Evolutionary conservation across 2,113 vertebrate species (phyloP).

Genomic region (Collichthys lucidus): DNA sequence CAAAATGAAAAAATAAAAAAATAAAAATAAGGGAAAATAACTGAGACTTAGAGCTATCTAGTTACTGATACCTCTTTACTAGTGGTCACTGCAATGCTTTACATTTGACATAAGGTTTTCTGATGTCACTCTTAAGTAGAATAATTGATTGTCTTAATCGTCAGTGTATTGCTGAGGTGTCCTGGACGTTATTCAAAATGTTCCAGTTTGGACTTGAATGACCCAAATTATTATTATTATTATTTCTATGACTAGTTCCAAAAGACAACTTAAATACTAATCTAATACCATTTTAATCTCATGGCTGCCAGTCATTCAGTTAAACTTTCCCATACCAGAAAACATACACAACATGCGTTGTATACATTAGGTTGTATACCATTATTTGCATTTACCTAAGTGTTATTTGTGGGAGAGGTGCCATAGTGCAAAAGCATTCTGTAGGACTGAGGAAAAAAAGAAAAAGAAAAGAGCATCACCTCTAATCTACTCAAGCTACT

Average conservation of each 20-base stretch:
- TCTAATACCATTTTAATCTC: conserved; percentile 25
- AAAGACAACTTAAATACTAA: background rate
- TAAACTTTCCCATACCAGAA: background rate
- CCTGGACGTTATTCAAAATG: conserved; percentile 10
- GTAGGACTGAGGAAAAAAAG: background rate
- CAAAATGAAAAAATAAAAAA: conserved; percentile 14
- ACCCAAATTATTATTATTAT: background rate
- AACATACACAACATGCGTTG: conserved; percentile 6
- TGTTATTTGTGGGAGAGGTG: conserved; percentile 34
- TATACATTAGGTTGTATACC: background rate
- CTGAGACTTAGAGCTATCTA: conserved; percentile 21
- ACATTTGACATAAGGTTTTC: conserved; percentile 10
- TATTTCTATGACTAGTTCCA: background rate
- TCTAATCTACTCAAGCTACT: background rate
- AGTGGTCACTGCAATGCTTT: conserved; percentile 13
- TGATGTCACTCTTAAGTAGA: background rate
- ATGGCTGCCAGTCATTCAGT: conserved; percentile 26
- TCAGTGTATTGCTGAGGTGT: conserved; percentile 57
- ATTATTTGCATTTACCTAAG: conserved; percentile 35
- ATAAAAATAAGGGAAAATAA: conserved; percentile 14
- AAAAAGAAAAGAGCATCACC: background rate
- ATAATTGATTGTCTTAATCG: conserved; percentile 64
- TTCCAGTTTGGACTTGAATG: conserved; percentile 6
- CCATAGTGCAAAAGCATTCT: conserved; percentile 55
- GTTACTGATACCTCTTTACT: conserved; percentile 18